Percentiles rank a stretch among this genome's conserved stretches.
phyloP scores from a whole-genome alignment of 2,888 invertebrate species.

The Xestia xanthographa region DNA sequence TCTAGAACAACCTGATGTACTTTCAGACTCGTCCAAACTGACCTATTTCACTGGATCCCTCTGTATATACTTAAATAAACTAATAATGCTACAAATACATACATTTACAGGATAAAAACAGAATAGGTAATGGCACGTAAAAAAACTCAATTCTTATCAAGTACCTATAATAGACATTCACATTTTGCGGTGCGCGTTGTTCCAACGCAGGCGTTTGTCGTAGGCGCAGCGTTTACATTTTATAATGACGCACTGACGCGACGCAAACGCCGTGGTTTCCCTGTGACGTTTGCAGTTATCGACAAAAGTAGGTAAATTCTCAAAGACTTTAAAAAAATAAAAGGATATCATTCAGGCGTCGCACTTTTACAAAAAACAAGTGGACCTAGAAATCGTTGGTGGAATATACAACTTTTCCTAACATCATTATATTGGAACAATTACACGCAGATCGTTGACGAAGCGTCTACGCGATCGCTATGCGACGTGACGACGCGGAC shows the following conservation, averaged over 20 bases:
- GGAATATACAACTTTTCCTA: neutral
- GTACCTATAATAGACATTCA: neutral
- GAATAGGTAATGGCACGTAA: neutral
- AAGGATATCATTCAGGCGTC: too few relatives aligned
- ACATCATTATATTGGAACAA: neutral
- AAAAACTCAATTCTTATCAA: constrained; percentile 7
- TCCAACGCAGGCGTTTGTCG: neutral
- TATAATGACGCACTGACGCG: neutral
- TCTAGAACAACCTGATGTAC: neutral
- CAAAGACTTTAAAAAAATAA: neutral
- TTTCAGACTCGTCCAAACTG: neutral
- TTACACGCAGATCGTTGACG: neutral
- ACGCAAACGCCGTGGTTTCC: neutral
- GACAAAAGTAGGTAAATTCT: neutral
- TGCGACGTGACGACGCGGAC: neutral
- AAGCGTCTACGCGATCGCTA: neutral
- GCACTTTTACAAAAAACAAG: constrained; percentile 7
- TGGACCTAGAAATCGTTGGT: neutral
- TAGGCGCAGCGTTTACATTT: neutral
- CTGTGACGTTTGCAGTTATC: neutral
- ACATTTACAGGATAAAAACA: neutral
- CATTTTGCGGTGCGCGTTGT: neutral
- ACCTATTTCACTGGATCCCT: neutral
- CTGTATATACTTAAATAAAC: neutral
- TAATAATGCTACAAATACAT: neutral